Evolutionary conservation across 30 jellyfish, hydroid and myxozoan species (phyloP), one percentile per base, ranked within the genome.

Genomic region (Aurelia coerulea): DNA sequence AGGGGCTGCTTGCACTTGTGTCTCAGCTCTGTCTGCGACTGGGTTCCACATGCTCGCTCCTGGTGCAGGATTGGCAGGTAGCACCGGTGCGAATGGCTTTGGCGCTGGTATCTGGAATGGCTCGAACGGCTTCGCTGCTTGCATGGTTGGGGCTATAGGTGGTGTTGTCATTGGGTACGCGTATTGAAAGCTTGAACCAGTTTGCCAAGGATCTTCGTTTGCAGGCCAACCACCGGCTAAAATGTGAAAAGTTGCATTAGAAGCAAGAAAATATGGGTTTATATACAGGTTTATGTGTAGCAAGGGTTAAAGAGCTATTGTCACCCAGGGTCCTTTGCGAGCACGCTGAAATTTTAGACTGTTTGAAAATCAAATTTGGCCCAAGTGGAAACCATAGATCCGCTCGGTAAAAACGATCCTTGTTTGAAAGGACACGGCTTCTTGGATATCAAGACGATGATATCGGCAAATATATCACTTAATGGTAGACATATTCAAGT

Each of bases 171-270:
- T 73, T 16, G 93, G 93, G 71, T 79, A 79, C 50, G 92, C 85
- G 31, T 88, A 75, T 29, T 88, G 96, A 78, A 88, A 88, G 71
- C 96, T 88, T 39, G 96, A 87, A 0, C 96, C 96, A 10, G 87
- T 68, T 53, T 69, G 84, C 96, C 96, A 88, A 0, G 87, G 90
- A 62, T 88, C 96, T 13, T 65, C 49, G 69, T 56, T 23, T 52
- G 83, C 79, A 8, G 76, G 32, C 84, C 84, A 65, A 23, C 83
- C 84, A 33, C 93, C 93, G 19, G 31, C 86, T 73, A 32, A 19
- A 80, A 64, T 42, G 8, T 1, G 41, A 59, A 6, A 34, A 46
- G 56, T 46, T 46, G 2, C 15, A 46, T 46, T 46, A 46, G 15
- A 7, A 46, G 12, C 8, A 46, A 46, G 14, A 46, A 46, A 14